Percentiles rank a stretch among this genome's conserved stretches.
Conservation (phyloP, 2,888 invertebrate species). For the Lysandra coridon region DNA sequence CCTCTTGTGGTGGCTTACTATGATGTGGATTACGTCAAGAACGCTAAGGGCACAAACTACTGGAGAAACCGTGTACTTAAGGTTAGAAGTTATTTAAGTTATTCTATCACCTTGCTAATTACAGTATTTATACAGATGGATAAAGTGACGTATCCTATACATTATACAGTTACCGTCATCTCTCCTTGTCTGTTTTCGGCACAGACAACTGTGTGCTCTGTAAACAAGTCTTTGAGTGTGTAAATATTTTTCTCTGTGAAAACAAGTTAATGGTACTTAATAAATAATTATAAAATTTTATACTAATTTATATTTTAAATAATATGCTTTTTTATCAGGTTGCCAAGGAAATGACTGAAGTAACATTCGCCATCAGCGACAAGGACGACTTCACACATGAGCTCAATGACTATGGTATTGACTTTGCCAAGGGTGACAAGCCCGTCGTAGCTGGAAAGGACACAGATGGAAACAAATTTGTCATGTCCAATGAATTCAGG, state of each 20-base stretch:
- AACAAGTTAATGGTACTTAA: too few species aligned
- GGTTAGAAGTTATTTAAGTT: constrained; percentile 54
- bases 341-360: constrained; percentile 84
- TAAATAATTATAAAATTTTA: too few species aligned
- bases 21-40: constrained; percentile 96
- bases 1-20: constrained; percentile 96
- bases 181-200: too few species aligned
- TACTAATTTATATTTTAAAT: too few species aligned
- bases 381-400: constrained; percentile 97
- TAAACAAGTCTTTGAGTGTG: too few species aligned
- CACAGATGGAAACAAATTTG: constrained; percentile 92
- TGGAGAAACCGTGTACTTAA: constrained; percentile 98
- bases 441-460: constrained; percentile 93
- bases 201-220: too few species aligned
- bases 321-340: constrained; percentile 67
- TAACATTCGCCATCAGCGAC: constrained; percentile 94
- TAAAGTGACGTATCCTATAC: too few species aligned
- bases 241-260: too few species aligned
- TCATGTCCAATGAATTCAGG: constrained; percentile 95
- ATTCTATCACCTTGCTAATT: too few species aligned
- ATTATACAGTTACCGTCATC: too few species aligned
- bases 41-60: constrained; percentile 98
- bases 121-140: too few species aligned
- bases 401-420: constrained; percentile 95
- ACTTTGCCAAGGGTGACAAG: constrained; percentile 92